Evolutionary conservation across 1,140 invertebrate genomes (phyloP).

Genomic region (Alviniconcha marisindica): DNA sequence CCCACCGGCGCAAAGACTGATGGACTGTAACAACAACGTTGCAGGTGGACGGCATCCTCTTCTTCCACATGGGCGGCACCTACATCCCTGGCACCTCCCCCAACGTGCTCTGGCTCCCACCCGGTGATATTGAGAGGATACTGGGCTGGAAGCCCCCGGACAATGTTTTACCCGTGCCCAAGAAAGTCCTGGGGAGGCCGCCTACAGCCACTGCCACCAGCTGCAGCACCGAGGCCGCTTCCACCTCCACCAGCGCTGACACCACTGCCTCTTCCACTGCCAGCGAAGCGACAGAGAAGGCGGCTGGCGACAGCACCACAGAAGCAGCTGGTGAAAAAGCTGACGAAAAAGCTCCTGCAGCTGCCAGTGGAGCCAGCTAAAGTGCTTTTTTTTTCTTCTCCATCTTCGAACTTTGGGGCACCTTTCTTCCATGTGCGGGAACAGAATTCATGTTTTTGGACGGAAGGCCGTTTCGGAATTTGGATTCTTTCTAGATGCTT

Average conservation of each 20-base stretch:
- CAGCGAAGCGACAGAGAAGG: neutral
- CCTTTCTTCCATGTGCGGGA: no score
- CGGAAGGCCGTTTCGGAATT: no score
- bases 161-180: neutral
- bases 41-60: slow-evolving; percentile 44
- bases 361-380: no score
- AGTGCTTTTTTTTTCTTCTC: no score
- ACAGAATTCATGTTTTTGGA: no score
- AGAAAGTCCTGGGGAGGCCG: neutral
- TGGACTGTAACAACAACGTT: no score
- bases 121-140: slow-evolving; percentile 38
- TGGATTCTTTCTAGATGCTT: no score
- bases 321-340: no score
- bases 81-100: slow-evolving; percentile 16
- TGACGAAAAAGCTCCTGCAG: no score
- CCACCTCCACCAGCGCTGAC: neutral
- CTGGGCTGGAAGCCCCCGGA: slow-evolving; percentile 37
- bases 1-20: no score
- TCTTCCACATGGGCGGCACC: slow-evolving; percentile 26
- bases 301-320: neutral
- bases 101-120: slow-evolving; percentile 35
- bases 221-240: neutral
- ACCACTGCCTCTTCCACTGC: neutral
- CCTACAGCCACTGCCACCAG: neutral
- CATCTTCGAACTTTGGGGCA: no score